Percentiles rank a stretch among this genome's conserved stretches.
These are phyloP conservation scores for Spodoptera litura DNA, from an alignment of 1,140 invertebrate species.

Conservation along the genomic window DNA sequence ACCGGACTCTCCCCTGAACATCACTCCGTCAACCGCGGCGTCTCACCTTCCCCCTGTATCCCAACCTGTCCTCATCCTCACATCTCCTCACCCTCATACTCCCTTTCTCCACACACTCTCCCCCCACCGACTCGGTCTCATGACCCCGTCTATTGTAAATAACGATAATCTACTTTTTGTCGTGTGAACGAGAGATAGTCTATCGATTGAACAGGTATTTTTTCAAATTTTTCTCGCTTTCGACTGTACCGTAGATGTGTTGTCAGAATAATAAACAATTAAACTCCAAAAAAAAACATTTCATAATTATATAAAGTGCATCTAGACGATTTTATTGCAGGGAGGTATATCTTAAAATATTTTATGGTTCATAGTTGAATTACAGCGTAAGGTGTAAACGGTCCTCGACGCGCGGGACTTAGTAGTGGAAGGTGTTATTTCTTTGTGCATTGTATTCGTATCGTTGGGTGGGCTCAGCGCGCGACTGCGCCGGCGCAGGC, in stretches of 20 bases:
- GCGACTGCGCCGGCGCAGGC: slow-evolving; percentile 52
- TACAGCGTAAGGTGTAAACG: slow-evolving; percentile 78
- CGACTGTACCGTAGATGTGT: slow-evolving; percentile 85
- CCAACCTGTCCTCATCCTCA: slow-evolving; percentile 37
- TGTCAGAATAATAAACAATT: slow-evolving; percentile 83
- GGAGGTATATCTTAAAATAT: slow-evolving; percentile 81
- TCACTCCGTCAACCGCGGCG: slow-evolving; percentile 74
- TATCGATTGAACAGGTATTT: slow-evolving; percentile 85
- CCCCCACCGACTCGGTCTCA: slow-evolving; percentile 53
- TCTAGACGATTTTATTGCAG: slow-evolving; percentile 82
- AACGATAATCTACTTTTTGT: slow-evolving; percentile 84
- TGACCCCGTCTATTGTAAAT: slow-evolving; percentile 82
- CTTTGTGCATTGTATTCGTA: slow-evolving; percentile 61
- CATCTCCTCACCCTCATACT: slow-evolving; percentile 50
- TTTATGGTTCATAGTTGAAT: slow-evolving; percentile 84
- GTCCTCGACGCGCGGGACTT: slow-evolving; percentile 68
- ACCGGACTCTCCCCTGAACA: slow-evolving; percentile 66
- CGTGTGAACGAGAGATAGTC: slow-evolving; percentile 85
- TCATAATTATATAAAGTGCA: slow-evolving; percentile 81
- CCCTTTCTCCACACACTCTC: slow-evolving; percentile 53
- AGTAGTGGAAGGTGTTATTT: slow-evolving; percentile 62
- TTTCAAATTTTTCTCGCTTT: slow-evolving; percentile 85
- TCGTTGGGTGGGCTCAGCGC: slow-evolving; percentile 52
- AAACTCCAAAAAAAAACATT: slow-evolving; percentile 83
- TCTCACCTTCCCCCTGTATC: slow-evolving; percentile 56